Percentiles rank a stretch among this genome's conserved stretches.
These are phyloP conservation scores for Thaleichthys pacificus DNA, from an alignment of 2,797 vertebrate genomes.

Conservation along the genomic window DNA sequence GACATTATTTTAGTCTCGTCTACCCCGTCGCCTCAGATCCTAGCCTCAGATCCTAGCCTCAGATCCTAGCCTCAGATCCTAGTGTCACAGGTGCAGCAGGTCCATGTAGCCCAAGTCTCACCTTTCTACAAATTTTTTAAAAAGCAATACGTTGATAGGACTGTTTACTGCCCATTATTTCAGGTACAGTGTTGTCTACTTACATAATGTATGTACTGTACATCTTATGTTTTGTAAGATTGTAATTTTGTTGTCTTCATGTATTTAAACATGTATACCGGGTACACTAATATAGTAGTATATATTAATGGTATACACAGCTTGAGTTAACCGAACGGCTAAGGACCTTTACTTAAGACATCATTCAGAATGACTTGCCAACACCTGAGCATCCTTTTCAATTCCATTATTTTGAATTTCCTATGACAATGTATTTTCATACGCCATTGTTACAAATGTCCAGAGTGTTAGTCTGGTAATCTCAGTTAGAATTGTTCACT, in stretches of 20 bases:
- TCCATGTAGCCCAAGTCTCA: neutral
- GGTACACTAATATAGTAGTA: constrained; percentile 8
- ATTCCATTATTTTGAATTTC: constrained; percentile 8
- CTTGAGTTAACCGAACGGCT: constrained; percentile 6
- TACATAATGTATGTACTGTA: neutral
- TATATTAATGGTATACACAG: too few relatives aligned
- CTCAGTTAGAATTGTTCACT: neutral
- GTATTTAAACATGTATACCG: constrained; percentile 10
- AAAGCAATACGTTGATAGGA: constrained; percentile 62
- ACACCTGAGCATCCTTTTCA: constrained; percentile 5
- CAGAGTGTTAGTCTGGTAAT: constrained; percentile 24
- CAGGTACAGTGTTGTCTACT: neutral
- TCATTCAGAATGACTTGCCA: constrained; percentile 3
- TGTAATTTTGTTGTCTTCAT: constrained; percentile 17
- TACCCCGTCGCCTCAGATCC: constrained; percentile 2
- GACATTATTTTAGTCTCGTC: neutral
- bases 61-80: constrained; percentile 14
- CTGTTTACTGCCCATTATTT: constrained; percentile 13
- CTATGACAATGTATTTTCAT: constrained; percentile 32
- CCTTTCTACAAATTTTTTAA: neutral
- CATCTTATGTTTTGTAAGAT: constrained; percentile 20
- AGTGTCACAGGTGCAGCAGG: constrained; percentile 5
- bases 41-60: too few relatives aligned
- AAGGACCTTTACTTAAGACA: constrained; percentile 1
- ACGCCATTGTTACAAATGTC: constrained; percentile 33